Evolutionary conservation across 1,140 invertebrate genomes (phyloP).

Genomic region (Sycophila sp.): DNA sequence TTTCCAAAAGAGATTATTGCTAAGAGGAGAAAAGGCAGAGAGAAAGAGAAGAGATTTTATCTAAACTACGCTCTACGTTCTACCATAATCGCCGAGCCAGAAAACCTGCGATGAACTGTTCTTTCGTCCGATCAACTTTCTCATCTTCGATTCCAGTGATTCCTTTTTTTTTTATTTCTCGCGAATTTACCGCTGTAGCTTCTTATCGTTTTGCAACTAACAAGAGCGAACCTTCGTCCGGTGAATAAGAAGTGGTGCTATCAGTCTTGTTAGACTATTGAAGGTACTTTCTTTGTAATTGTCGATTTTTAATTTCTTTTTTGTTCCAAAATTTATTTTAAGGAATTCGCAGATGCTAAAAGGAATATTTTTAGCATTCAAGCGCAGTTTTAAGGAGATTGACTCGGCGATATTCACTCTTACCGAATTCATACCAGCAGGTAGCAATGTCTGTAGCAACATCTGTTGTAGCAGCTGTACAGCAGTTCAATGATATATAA

Average conservation of each 20-base stretch:
- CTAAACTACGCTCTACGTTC: slow-evolving; percentile 26
- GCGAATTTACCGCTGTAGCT: too few species aligned
- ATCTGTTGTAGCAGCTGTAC: slow-evolving; percentile 41
- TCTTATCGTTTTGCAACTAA: too few species aligned
- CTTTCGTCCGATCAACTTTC: background rate
- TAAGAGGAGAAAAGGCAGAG: background rate
- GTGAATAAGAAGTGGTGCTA: too few species aligned
- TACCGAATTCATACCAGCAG: slow-evolving; percentile 45
- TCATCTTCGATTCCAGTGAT: background rate
- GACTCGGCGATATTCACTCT: slow-evolving; percentile 37
- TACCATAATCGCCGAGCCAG: slow-evolving; percentile 23
- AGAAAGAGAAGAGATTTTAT: background rate
- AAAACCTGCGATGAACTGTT: slow-evolving; percentile 16
- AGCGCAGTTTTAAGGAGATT: background rate
- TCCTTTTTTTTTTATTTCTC: background rate
- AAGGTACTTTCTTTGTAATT: too few species aligned
- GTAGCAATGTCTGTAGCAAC: slow-evolving; percentile 34
- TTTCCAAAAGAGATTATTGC: background rate
- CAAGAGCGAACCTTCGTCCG: too few species aligned
- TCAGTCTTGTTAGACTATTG: too few species aligned
- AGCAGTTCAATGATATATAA: slow-evolving; percentile 22
- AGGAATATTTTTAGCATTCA: too few species aligned
- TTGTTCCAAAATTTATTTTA: too few species aligned
- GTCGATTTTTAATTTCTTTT: too few species aligned
- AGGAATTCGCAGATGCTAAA: too few species aligned